Base-by-base conservation (phyloP, 2,113 vertebrate genomes). In the Scomber japonicus region DNA sequence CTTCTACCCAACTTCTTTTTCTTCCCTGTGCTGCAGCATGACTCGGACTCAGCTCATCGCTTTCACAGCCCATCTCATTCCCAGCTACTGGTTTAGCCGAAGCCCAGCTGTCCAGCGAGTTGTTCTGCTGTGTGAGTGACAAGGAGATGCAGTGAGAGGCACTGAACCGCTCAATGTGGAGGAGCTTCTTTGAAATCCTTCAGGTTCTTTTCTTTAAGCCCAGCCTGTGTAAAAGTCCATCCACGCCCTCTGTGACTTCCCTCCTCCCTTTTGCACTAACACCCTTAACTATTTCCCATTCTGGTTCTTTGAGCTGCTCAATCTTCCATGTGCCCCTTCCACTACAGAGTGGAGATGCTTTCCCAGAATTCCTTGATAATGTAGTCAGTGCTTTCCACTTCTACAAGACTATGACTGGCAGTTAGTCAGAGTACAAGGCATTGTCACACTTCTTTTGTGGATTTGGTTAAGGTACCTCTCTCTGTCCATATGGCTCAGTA, bases 101-200 rank as follows among this genome's bases (percentile, higher is more conserved):
- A 80, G 72, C 80, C 87, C 93, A 94, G 93, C 93, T 95, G 93
- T 94, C 92, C 80, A 69, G 76, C 27, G 66, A 85, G 85, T 78
- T 90, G 85, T 78, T 88, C 87, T 62, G 71, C 79, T 82, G 75
- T 79, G 82, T 90, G 93, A 95, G 88, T 91, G 93, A 92, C 90
- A 89, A 83, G 87, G 75, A 72, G 82, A 83, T 74, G 83, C 78
- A 90, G 84, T 61, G 44, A 84, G 88, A 89, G 65, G 77, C 88
- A 89, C 67, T 89, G 91, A 90, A 94, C 67, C 85, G 78, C 81
- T 78, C 85, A 90, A 67, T 90, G 88, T 85, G 85, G 80, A 90
- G 84, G 75, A 87, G 91, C 80, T 77, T 78, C 89, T 88, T 90
- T 91, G 80, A 90, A 93, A 94, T 91, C 92, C 81, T 60, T 24